phyloP scores from a whole-genome alignment of 2,113 vertebrate genomes.

The Microtus montanus region DNA sequence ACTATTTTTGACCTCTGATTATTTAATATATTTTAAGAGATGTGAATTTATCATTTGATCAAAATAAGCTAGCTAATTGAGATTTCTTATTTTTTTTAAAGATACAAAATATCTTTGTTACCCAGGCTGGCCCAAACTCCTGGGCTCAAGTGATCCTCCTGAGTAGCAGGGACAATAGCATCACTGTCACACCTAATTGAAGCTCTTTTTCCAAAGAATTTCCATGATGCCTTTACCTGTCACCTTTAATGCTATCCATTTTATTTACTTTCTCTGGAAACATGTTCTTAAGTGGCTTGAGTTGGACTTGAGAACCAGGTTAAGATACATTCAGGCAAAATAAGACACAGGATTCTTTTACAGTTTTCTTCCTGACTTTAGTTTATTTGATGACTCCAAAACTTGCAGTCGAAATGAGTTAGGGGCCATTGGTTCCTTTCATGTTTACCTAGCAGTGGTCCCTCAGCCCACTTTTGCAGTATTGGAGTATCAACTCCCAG shows the following conservation, averaged over 20 bases:
- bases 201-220: not conserved
- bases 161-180: not conserved
- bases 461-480: slow-evolving; percentile 24
- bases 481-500: slow-evolving; percentile 34
- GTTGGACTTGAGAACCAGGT: slow-evolving; percentile 35
- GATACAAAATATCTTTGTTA: not conserved
- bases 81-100: not conserved
- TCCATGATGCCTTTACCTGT: not conserved
- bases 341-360: not conserved
- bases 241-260: slow-evolving; percentile 17
- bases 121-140: not conserved
- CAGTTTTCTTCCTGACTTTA: slow-evolving; percentile 23
- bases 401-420: not conserved
- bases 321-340: slow-evolving; percentile 16
- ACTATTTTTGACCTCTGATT: slow-evolving; percentile 52
- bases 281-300: not conserved
- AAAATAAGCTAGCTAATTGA: slow-evolving; percentile 66
- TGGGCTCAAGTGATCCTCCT: not conserved
- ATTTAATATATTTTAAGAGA: slow-evolving; percentile 72
- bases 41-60: slow-evolving; percentile 65
- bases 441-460: not conserved
- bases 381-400: not conserved
- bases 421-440: not conserved
- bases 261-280: slow-evolving; percentile 53
- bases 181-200: not conserved